Conservation (phyloP, 2,888 invertebrate genomes). For the Pseudeuparius sepicola region DNA sequence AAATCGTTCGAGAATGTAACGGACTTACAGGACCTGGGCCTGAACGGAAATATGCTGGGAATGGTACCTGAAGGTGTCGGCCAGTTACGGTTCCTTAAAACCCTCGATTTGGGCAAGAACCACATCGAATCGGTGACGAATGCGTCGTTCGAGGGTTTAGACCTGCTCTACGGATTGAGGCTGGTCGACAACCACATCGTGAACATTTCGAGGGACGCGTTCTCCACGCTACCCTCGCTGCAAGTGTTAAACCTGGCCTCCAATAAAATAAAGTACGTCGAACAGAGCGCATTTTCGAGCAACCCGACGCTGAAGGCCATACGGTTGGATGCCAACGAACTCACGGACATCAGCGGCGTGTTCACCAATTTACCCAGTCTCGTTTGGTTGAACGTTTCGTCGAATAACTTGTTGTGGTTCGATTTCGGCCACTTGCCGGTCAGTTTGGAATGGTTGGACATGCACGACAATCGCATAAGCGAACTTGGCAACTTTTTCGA, state of each 20-base stretch:
- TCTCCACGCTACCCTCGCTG: conserved; percentile 58
- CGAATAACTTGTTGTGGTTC: conserved; percentile 68
- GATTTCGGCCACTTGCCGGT: conserved; percentile 70
- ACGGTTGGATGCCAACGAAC: conserved; percentile 66
- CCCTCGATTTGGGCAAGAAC: conserved; percentile 75
- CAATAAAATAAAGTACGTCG: conserved; percentile 67
- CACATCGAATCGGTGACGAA: conserved; percentile 60
- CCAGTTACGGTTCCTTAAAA: conserved; percentile 59
- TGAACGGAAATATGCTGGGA: conserved; percentile 62
- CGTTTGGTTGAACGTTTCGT: conserved; percentile 72
- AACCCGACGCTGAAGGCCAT: conserved; percentile 66
- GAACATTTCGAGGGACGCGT: conserved; percentile 65
- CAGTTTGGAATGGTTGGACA: conserved; percentile 69
- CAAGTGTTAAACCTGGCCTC: conserved; percentile 72
- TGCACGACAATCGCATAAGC: conserved; percentile 69
- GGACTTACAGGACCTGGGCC: conserved; percentile 64
- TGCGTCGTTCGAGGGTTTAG: conserved; percentile 62
- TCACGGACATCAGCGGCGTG: conserved; percentile 68
- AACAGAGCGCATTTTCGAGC: conserved; percentile 65
- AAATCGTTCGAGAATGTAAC: conserved; percentile 69
- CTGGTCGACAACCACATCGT: conserved; percentile 71
- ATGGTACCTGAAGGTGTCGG: conserved; percentile 62
- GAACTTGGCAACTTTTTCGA: conserved; percentile 66
- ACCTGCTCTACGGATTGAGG: conserved; percentile 63
- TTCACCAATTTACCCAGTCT: conserved; percentile 64